Evolutionary conservation across 2,797 vertebrate species (phyloP).

Genomic region (Garrulus glandarius): DNA sequence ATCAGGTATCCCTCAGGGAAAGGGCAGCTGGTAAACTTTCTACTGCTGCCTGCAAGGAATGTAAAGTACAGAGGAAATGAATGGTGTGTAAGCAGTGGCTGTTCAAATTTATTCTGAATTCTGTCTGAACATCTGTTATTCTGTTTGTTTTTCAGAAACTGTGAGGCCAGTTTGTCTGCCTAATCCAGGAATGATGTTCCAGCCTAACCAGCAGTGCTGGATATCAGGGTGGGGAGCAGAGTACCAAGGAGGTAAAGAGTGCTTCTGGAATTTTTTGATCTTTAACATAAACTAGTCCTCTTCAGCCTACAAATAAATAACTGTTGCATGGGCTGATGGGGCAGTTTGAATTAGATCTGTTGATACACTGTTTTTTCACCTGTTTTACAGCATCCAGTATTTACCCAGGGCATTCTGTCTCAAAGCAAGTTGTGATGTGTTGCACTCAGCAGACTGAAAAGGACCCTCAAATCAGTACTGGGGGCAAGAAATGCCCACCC

Average conservation of each 20-base stretch:
- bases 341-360: not conserved
- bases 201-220: conserved; percentile 71
- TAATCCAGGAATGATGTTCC: conserved; percentile 77
- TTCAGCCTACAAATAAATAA: not conserved
- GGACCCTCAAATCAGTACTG: not conserved
- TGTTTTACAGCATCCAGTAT: not conserved
- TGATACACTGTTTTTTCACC: not conserved
- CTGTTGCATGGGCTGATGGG: not conserved
- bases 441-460: not conserved
- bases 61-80: not conserved
- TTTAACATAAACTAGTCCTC: not conserved
- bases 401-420: not conserved
- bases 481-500: not conserved
- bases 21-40: not conserved
- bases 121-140: not conserved
- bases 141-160: conserved; percentile 45
- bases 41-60: not conserved
- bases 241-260: conserved; percentile 72
- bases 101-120: not conserved
- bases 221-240: conserved; percentile 84
- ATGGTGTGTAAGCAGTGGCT: not conserved
- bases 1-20: not conserved
- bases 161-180: conserved; percentile 83
- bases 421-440: not conserved
- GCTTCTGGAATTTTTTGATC: not conserved